Base-by-base conservation (phyloP, 2,113 vertebrate genomes). In the Grammomys dolichurus region DNA sequence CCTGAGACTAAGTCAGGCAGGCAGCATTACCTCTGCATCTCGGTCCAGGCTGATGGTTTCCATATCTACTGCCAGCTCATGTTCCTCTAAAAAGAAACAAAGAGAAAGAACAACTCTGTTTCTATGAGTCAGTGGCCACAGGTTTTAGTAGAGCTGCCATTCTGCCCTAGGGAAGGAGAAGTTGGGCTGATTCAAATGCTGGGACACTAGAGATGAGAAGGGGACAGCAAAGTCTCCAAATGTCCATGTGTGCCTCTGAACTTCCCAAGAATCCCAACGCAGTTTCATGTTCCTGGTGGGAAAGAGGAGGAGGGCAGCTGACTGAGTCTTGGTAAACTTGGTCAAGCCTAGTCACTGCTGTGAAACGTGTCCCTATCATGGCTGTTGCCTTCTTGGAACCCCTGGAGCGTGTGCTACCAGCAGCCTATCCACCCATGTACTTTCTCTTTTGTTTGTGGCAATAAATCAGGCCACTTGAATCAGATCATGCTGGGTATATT, bases 51-150 rank as follows among this genome's bases (percentile, higher is more conserved):
- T 99, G 97, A 99, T 99, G 7, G 99, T 99, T 76, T 99, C 99
- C 99, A 99, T 99, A 96, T 99, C 99, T 98, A 99, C 99, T 31
- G 99, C 99, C 19, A 99, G 99, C 97, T 99, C 99, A 63, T 99
- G 99, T 95, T 99, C 99, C 97, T 97, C 99, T 99, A 98, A 43
- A 93, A 92, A 19, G 96, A 69, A 91, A 87, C 63, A 14, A 98
- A 95, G 43, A 22, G 60, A 31, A 31, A 31, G 54, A 28, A 91
- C 40, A 92, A 77, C 14, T 36, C 12, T 20, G 1, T 26, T 19
- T 2, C n/a, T 9, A 63, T 73, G 14, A 78, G 58, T n/a, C 20
- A 28, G 63, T 2, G 0, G 58, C 73, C 43, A 43, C 26, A 88
- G 43, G 56, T 26, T 22, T 46, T 26, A 0, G 33, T 6, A 31